phyloP scores from a whole-genome alignment of 2,888 invertebrate species.

The Plebejus anna region DNA sequence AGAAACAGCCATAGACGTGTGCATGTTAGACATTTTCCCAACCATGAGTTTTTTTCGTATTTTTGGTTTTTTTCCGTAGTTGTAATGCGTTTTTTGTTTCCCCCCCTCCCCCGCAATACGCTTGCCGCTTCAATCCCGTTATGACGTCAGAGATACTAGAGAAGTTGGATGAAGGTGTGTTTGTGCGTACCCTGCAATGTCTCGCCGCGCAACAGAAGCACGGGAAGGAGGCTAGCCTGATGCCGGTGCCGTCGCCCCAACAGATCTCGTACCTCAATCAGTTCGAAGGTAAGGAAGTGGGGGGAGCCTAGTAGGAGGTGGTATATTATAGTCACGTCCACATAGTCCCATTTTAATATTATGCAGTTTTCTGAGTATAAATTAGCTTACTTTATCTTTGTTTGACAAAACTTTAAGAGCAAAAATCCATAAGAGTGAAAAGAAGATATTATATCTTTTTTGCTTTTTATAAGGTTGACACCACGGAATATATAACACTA shows the following conservation, averaged over 20 bases:
- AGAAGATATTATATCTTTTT: too few relatives aligned
- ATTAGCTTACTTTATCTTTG: too few relatives aligned
- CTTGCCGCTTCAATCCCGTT: conserved; percentile 77
- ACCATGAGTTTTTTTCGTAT: conserved; percentile 53
- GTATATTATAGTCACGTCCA: not conserved
- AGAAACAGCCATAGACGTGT: conserved; percentile 70
- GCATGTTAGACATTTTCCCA: conserved; percentile 80
- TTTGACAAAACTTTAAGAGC: too few relatives aligned
- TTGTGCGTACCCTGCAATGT: conserved; percentile 78
- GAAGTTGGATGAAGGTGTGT: conserved; percentile 76
- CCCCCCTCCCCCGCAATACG: conserved; percentile 71
- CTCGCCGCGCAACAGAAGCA: conserved; percentile 75
- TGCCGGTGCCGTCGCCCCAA: conserved; percentile 97
- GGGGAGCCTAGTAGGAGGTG: not conserved
- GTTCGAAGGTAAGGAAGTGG: conserved; percentile 85
- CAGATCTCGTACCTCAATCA: conserved; percentile 97
- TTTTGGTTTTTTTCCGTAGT: conserved; percentile 72
- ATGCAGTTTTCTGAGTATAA: too few relatives aligned
- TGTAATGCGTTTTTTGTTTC: conserved; percentile 79
- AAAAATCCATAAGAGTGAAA: too few relatives aligned
- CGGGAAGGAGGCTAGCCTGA: conserved; percentile 91
- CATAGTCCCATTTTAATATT: too few relatives aligned
- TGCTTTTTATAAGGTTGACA: too few relatives aligned
- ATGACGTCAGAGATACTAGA: conserved; percentile 64
- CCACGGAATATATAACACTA: too few relatives aligned